A percentile compares a stretch with the other conserved stretches of the same genome.
phyloP scores from a whole-genome alignment of 2,797 vertebrate species.

The Thunnus albacares region DNA sequence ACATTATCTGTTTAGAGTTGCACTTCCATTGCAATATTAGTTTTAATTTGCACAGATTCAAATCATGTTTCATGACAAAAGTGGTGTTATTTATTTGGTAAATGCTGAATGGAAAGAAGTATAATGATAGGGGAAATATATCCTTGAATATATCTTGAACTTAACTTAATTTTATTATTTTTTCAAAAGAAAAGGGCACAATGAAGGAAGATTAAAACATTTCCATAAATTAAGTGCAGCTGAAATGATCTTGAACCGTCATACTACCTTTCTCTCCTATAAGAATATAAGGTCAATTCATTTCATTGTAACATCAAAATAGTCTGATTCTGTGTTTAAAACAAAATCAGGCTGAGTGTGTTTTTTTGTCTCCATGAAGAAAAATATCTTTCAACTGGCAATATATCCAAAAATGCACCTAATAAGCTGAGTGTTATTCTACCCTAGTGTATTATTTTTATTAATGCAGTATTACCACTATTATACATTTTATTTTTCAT shows the following conservation, averaged over 20 bases:
- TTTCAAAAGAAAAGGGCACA: slow-evolving; percentile 20
- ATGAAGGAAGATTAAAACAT: slow-evolving; percentile 23
- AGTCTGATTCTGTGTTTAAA: slow-evolving; percentile 7
- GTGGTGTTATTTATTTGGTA: background rate
- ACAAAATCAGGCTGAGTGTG: slow-evolving; percentile 11
- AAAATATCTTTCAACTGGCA: slow-evolving; percentile 3
- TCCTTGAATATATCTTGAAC: slow-evolving; percentile 7
- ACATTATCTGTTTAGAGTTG: background rate
- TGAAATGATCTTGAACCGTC: slow-evolving; percentile 34
- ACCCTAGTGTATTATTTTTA: background rate
- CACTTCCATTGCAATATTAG: background rate
- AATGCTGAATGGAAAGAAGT: slow-evolving; percentile 3
- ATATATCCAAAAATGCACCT: background rate
- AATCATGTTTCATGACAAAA: slow-evolving; percentile 18
- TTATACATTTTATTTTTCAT: background rate
- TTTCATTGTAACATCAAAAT: slow-evolving; percentile 4
- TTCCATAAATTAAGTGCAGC: slow-evolving; percentile 10
- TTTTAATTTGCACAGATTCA: slow-evolving; percentile 4
- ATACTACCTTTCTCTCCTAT: slow-evolving; percentile 5
- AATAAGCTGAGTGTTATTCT: background rate
- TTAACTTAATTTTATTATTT: slow-evolving; percentile 29
- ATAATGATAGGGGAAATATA: background rate
- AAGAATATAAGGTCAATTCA: slow-evolving; percentile 9
- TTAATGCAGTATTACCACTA: background rate
- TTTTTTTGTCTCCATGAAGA: slow-evolving; percentile 4